Evolutionary conservation across 2,797 vertebrate genomes (phyloP).

Genomic region (Esox lucius): DNA sequence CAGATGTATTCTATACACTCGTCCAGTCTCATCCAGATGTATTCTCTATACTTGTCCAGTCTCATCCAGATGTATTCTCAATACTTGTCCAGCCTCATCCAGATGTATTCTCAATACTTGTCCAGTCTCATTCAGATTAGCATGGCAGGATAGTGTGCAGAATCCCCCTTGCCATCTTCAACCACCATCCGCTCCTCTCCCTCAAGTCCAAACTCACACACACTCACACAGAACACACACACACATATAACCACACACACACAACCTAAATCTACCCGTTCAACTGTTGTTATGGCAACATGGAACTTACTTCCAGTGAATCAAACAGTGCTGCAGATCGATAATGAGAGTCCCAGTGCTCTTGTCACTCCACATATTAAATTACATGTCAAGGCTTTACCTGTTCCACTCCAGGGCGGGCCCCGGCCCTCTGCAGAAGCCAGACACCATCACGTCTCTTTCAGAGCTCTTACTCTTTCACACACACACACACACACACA

Average conservation of each 20-base stretch:
- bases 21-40: too few relatives aligned
- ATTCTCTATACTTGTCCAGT: too few relatives aligned
- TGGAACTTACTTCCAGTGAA: constrained; percentile 38
- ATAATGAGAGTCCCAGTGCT: constrained; percentile 9
- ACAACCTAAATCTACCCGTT: constrained; percentile 41
- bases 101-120: too few relatives aligned
- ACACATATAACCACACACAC: background rate
- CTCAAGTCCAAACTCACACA: background rate
- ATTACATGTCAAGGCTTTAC: constrained; percentile 37
- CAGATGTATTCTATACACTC: too few relatives aligned
- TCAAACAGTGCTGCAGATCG: constrained; percentile 33
- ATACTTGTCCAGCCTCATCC: too few relatives aligned
- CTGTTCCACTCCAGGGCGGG: constrained; percentile 21
- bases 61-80: too few relatives aligned
- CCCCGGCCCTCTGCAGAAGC: background rate
- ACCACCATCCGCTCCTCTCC: background rate
- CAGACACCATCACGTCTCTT: constrained; percentile 9
- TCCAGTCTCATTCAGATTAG: background rate
- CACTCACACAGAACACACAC: constrained; percentile 4
- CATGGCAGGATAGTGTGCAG: background rate
- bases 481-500: background rate
- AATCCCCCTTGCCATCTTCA: background rate
- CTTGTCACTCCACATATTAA: constrained; percentile 40
- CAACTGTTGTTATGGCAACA: constrained; percentile 58
- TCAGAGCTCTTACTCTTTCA: background rate